Evolutionary conservation across 2,888 invertebrate species (phyloP), one percentile per base, ranked within the genome.

Genomic region (Drosophila pseudotalamancana): DNA sequence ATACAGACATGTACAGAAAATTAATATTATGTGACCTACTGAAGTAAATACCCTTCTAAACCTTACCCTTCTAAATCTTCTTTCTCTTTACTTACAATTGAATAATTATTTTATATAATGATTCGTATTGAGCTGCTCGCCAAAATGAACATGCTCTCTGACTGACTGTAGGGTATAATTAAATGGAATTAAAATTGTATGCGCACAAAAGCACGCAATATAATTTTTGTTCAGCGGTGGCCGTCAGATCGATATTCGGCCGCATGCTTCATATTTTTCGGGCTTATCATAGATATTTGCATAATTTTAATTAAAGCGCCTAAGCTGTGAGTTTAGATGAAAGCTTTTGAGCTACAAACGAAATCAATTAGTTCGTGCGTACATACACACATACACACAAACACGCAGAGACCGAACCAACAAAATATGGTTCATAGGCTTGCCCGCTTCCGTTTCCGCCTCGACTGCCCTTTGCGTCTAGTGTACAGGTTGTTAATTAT

Each of bases 261-360:
- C 55, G 63, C 59, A 70, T 70, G 45, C 34, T 46, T 49, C 23
- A 59, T 67, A 53, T 70, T 50, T 70, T 50, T 18, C 3, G 31
- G 31, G 55, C 34, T 63, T 68, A 67, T 45, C 46, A 39, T 25
- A 42, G 39, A 55, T 57, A 67, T 85, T 80, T 85, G 60, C 76
- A 85, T 77, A 81, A 77, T 77, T 78, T 78, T 78, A 84, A 78
- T 78, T 81, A 80, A 80, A 64, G 56, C 25, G 60, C 51, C 34
- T 35, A 42, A 29, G 39, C 48, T 61, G 12, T 42, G 51, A 49
- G 72, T 49, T 49, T 53, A n/a, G 25, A 8, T 31, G 31, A 39
- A 53, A 39, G 60, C 51, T 12, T 39, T 61, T 62, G 25, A 46
- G 35, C 21, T 21, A 42, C 39, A 64, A 62, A 42, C 57, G 49